Conservation (phyloP, 2,113 vertebrate genomes). For the Malurus cyaneus region DNA sequence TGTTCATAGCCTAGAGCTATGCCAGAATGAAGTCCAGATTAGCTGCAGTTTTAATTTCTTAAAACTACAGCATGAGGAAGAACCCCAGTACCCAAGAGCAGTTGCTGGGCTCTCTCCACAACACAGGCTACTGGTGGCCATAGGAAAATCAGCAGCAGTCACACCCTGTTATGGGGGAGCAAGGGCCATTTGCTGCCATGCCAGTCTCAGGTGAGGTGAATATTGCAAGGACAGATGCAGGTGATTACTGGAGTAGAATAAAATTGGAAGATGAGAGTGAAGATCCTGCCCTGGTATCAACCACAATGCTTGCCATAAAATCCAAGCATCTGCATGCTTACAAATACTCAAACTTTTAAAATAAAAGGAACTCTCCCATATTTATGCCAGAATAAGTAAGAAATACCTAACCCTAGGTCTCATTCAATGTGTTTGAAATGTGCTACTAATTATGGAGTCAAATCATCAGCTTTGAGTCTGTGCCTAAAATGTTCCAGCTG, state of each 20-base stretch:
- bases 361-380: background rate
- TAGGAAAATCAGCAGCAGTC: background rate
- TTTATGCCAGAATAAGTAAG: background rate
- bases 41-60: background rate
- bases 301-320: background rate
- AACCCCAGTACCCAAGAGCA: background rate
- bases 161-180: background rate
- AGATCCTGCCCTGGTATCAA: background rate
- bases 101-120: background rate
- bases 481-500: background rate
- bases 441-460: background rate
- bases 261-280: background rate
- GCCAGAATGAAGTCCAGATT: background rate
- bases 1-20: background rate
- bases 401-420: background rate
- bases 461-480: background rate
- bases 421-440: background rate
- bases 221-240: background rate
- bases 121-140: background rate
- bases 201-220: background rate
- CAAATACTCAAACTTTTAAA: background rate
- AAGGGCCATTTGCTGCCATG: background rate
- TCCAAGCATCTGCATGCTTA: background rate
- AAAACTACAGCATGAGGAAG: background rate
- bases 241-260: background rate